phyloP scores from a whole-genome alignment of 2,113 vertebrate genomes.

The Porphyrio hochstetteri region DNA sequence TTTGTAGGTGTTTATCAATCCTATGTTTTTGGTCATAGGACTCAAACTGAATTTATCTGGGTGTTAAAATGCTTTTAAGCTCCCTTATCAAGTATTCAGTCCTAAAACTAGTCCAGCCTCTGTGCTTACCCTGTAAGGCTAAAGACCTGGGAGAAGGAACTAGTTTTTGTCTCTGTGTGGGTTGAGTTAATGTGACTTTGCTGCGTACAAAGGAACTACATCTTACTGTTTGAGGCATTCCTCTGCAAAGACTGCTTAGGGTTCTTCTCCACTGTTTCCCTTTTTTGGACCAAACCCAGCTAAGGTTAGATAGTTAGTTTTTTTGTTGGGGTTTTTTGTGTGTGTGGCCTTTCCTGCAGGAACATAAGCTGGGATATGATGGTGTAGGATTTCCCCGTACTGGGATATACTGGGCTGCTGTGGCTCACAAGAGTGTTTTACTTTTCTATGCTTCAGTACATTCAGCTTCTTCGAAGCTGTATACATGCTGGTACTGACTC shows the following conservation, averaged over 20 bases:
- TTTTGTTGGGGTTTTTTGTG: too few relatives aligned
- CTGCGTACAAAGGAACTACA: neutral
- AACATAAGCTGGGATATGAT: neutral
- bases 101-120: neutral
- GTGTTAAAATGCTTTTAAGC: neutral
- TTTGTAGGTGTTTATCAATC: neutral
- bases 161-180: neutral
- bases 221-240: neutral
- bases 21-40: neutral
- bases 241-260: fast-evolving
- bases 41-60: neutral
- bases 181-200: neutral
- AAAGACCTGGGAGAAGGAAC: fast-evolving
- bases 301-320: neutral
- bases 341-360: neutral
- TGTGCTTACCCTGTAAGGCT: neutral
- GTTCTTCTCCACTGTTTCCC: neutral
- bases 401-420: neutral
- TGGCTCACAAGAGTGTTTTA: neutral
- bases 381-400: neutral
- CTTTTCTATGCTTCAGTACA: fast-evolving
- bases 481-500: fast-evolving
- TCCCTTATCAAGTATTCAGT: neutral
- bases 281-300: neutral
- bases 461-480: neutral